Percentiles rank a stretch among this genome's conserved stretches.
phyloP scores from a whole-genome alignment of 2,113 vertebrate species.

The Meles meles region DNA sequence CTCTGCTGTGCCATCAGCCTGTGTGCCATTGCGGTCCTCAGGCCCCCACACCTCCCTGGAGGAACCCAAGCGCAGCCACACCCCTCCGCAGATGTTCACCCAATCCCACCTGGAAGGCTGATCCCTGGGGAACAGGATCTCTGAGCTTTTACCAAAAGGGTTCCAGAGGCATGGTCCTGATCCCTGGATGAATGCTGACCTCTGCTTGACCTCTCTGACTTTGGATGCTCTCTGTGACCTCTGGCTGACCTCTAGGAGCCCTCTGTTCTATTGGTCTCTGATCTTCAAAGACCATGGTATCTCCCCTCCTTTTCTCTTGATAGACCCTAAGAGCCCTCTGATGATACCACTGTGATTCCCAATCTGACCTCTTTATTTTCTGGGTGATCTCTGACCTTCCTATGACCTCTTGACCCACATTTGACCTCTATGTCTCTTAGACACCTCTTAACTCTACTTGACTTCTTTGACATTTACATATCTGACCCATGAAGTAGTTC shows the following conservation, averaged over 20 bases:
- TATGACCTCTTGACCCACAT: background rate
- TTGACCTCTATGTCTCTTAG: background rate
- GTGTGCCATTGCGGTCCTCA: background rate
- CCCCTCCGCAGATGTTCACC: background rate
- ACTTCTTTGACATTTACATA: background rate
- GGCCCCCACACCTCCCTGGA: too few relatives aligned
- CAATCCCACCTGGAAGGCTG: background rate
- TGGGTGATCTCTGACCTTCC: background rate
- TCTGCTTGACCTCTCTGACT: background rate
- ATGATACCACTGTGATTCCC: background rate
- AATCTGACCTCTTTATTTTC: background rate
- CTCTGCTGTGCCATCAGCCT: background rate
- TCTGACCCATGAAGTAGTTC: background rate
- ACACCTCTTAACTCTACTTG: background rate
- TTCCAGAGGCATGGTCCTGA: background rate
- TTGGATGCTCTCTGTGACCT: background rate
- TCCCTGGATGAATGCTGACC: background rate
- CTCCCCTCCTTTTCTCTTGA: background rate
- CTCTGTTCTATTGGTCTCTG: background rate
- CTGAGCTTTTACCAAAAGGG: background rate
- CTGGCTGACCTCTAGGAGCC: background rate
- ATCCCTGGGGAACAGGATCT: background rate
- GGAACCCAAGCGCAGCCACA: background rate
- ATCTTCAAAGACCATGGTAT: background rate
- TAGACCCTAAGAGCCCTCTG: background rate